These are phyloP conservation scores for Poecile montanus DNA, from an alignment of 2,797 vertebrate genomes.

Conservation along the genomic window DNA sequence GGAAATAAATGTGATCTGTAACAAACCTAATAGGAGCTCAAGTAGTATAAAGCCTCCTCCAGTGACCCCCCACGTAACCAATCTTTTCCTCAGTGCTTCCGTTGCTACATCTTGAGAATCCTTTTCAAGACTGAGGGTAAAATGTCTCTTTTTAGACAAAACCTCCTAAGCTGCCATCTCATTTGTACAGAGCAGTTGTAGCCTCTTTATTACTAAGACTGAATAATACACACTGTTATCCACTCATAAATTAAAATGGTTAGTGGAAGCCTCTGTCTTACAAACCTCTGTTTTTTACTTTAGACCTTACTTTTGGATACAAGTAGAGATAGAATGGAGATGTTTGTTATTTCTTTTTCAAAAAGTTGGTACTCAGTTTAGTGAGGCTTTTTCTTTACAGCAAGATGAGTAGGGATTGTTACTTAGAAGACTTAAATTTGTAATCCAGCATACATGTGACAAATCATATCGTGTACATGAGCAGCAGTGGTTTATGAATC, in stretches of 20 bases:
- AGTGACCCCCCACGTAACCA: neutral
- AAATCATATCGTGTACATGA: neutral
- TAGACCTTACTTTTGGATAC: neutral
- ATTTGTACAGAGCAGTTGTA: neutral
- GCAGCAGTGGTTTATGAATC: neutral
- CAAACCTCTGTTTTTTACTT: neutral
- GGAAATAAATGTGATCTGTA: constrained; percentile 23
- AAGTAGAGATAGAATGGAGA: neutral
- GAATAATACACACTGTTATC: neutral
- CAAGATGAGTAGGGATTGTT: neutral
- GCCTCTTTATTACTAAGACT: neutral
- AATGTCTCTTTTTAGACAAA: neutral
- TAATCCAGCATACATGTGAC: neutral
- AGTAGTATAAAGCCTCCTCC: neutral
- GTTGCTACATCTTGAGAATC: neutral
- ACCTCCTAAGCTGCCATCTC: neutral
- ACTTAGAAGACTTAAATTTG: neutral
- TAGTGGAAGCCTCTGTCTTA: neutral
- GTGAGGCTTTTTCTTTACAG: neutral
- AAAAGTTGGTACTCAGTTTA: neutral
- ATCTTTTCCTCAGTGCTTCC: constrained; percentile 32
- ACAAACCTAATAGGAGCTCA: constrained; percentile 3
- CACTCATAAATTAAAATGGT: neutral
- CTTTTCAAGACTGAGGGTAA: neutral
- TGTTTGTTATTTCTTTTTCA: neutral